Conservation (phyloP, 2,888 invertebrate species). For the Eumerus sabulonum region DNA sequence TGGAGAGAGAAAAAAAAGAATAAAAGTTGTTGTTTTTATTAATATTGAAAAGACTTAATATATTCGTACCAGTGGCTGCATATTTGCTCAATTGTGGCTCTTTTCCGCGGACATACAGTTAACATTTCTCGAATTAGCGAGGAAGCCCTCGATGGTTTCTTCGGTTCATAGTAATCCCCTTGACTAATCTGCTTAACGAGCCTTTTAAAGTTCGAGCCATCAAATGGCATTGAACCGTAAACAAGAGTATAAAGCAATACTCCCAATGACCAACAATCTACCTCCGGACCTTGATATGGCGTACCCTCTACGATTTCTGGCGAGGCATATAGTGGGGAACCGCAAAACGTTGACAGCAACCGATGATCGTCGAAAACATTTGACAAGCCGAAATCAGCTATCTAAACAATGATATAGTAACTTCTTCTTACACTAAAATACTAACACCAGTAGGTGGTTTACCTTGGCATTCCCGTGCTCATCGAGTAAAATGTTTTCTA, state of each 20-base stretch:
- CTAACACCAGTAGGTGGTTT: constrained; percentile 40
- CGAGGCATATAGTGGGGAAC: constrained; percentile 97
- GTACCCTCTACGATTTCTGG: constrained; percentile 98
- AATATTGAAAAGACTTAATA: background rate
- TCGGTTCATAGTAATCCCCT: constrained; percentile 98
- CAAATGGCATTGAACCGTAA: constrained; percentile 99
- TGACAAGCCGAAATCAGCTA: constrained; percentile 98
- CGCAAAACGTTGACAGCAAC: constrained; percentile 94
- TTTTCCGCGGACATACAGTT: constrained; percentile 92
- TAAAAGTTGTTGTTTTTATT: background rate
- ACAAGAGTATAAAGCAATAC: constrained; percentile 98
- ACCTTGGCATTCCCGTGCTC: constrained; percentile 97
- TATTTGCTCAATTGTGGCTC: constrained; percentile 96
- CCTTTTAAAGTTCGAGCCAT: constrained; percentile 98
- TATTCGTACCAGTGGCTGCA: constrained; percentile 89
- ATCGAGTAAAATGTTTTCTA: constrained; percentile 96
- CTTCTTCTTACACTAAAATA: too few relatives aligned
- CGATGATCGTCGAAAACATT: constrained; percentile 96
- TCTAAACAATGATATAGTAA: constrained; percentile 83
- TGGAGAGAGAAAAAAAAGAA: constrained; percentile 70
- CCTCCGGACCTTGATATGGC: constrained; percentile 98
- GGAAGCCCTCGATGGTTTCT: constrained; percentile 95
- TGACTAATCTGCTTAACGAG: constrained; percentile 97
- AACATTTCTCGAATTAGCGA: constrained; percentile 96
- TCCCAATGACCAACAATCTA: constrained; percentile 96